phyloP scores from a whole-genome alignment of 2,797 vertebrate species.

The Cetoscarus ocellatus region DNA sequence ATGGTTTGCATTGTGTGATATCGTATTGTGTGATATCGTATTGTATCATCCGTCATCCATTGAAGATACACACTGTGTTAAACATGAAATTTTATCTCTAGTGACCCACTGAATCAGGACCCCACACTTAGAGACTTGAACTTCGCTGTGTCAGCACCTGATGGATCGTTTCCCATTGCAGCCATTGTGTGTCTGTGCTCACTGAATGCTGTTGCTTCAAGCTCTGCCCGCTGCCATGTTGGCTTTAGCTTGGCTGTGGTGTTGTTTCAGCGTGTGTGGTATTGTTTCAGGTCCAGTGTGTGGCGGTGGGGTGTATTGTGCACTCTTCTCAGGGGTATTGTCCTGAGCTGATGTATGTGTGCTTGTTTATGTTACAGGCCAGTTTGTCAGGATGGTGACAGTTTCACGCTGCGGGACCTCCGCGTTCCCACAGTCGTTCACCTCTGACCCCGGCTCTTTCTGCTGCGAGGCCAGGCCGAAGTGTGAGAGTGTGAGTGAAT shows the following conservation, averaged over 20 bases:
- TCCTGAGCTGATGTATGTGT: conserved; percentile 63
- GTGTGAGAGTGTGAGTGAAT: conserved; percentile 32
- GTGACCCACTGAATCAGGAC: conserved; percentile 21
- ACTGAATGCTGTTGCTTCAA: conserved; percentile 51
- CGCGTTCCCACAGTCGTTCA: conserved; percentile 76
- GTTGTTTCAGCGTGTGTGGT: conserved; percentile 76
- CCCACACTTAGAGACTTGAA: conserved; percentile 59
- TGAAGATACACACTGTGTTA: neutral
- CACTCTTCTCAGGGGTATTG: conserved; percentile 64
- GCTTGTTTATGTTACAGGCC: conserved; percentile 76
- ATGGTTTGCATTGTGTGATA: too few relatives aligned
- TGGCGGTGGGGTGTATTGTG: conserved; percentile 64
- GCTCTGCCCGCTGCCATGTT: conserved; percentile 54
- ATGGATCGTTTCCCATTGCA: conserved; percentile 61
- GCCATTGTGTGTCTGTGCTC: conserved; percentile 49
- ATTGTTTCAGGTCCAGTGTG: conserved; percentile 74
- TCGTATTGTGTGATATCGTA: too few relatives aligned
- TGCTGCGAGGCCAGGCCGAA: conserved; percentile 29
- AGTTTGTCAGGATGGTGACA: conserved; percentile 77
- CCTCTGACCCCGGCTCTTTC: conserved; percentile 68
- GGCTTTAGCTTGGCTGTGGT: conserved; percentile 53
- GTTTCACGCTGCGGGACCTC: conserved; percentile 62
- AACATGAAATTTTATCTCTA: neutral
- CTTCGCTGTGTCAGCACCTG: conserved; percentile 56
- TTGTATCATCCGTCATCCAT: neutral